Evolutionary conservation across 1,140 invertebrate genomes (phyloP), one percentile per base, ranked within the genome.

Genomic region (Sycobia sp.): DNA sequence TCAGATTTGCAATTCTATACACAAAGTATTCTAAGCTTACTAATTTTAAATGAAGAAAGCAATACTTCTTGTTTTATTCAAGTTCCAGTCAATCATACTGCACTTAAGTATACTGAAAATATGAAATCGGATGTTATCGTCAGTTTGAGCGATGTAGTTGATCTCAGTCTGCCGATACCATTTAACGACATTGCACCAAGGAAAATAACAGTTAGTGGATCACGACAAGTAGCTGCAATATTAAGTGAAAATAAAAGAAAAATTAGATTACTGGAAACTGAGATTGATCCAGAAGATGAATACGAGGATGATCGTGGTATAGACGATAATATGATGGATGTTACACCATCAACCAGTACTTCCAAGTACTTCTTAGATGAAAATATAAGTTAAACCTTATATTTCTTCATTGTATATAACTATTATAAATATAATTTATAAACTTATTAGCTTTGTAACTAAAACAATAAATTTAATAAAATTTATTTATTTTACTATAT

Each of bases 221-320:
- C 88, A 11, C 83, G 95, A 38, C 94, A 95, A 84, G 92, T 97
- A 22, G 90, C 93, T 10, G 91, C 94, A 44, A 87, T 97, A 57
- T 79, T 96, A 11, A 91, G 91, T 16, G 89, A 91, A 71, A 92
- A 87, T 68, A 82, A 84, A 62, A 85, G 91, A 55, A 92, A 93
- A 76, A 90, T 97, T 41, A 84, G 91, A 62, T 83, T 96, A 34
- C 92, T 93, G 72, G 93, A 97, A 76, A 96, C 95, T 87, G 95
- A 97, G 83, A 90, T 89, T 0, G 93, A 95, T 72, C 91, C 92
- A 7, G 95, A 96, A 67, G 94, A 95, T 67, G 90, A 94, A 29
- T 91, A 93, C 51, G 90, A 91, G 34, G 89, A 91, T 41, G 84
- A 85, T 4, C 76, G 77, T 10, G 74, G 78, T 43, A 67, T 51